A percentile compares a stretch with the other conserved stretches of the same genome.
Conservation (phyloP, 2,797 vertebrate species). For the Pangasius krempfi region DNA sequence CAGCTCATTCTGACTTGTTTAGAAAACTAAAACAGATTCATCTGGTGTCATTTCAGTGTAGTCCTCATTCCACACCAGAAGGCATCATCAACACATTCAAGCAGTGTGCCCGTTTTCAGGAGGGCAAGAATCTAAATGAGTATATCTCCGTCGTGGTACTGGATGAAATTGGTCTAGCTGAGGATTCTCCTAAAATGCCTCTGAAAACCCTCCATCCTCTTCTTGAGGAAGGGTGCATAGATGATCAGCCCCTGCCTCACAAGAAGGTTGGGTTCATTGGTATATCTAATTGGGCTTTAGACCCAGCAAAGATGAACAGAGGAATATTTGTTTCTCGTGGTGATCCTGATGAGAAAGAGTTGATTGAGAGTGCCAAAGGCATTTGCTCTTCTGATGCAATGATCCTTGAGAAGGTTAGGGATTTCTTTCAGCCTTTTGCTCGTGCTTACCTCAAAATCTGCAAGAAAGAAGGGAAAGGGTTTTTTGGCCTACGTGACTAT, state of each 20-base stretch:
- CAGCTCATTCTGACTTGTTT: constrained; percentile 86
- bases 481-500: constrained; percentile 95
- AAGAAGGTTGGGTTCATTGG: constrained; percentile 96
- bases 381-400: constrained; percentile 86
- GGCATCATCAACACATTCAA: constrained; percentile 95
- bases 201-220: constrained; percentile 94
- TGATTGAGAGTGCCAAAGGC: constrained; percentile 86
- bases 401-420: constrained; percentile 79
- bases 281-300: constrained; percentile 97
- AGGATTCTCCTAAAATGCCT: constrained; percentile 97
- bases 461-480: constrained; percentile 82
- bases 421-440: constrained; percentile 85
- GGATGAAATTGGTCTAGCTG: constrained; percentile 95
- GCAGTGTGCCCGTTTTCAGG: constrained; percentile 94
- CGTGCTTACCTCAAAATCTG: constrained; percentile 82
- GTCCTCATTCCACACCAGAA: constrained; percentile 95
- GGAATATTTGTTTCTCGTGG: constrained; percentile 94
- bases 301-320: constrained; percentile 98
- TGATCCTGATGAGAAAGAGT: constrained; percentile 83
- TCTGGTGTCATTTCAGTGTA: constrained; percentile 96
- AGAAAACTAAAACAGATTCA: constrained; percentile 90
- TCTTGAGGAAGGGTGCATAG: constrained; percentile 94
- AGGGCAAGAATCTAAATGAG: constrained; percentile 88
- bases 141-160: constrained; percentile 95
- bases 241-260: constrained; percentile 87